Evolutionary conservation across 2,113 vertebrate genomes (phyloP).

Genomic region (Gnathonemus longibarbis): DNA sequence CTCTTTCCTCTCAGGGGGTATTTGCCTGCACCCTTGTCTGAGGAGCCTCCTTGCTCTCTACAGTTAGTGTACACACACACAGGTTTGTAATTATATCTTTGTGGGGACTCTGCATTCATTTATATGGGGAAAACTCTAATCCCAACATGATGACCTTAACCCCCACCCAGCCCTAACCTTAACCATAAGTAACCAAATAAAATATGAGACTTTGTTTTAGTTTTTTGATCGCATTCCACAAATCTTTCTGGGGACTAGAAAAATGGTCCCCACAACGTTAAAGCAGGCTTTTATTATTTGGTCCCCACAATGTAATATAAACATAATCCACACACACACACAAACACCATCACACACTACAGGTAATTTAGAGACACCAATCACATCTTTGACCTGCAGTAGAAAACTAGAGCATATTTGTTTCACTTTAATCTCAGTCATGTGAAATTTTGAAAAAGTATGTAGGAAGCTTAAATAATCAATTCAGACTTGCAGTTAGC

Average conservation of each 20-base stretch:
- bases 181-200: background rate
- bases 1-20: no score
- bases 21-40: no score
- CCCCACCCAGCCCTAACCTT: background rate
- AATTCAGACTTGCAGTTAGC: background rate
- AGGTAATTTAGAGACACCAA: no score
- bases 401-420: background rate
- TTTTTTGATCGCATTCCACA: background rate
- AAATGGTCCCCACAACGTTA: no score
- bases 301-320: background rate
- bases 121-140: no score
- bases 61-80: no score
- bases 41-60: no score
- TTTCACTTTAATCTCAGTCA: background rate
- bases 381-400: background rate
- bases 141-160: no score
- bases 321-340: background rate
- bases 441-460: background rate
- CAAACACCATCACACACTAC: background rate
- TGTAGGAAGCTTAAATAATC: background rate
- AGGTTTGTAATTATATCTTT: no score
- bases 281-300: background rate
- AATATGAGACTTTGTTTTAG: no score
- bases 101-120: no score
- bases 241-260: no score